Percentiles rank a stretch among this genome's conserved stretches.
Conservation (phyloP, 2,888 invertebrate genomes). For the Ennomos fuscantarius region DNA sequence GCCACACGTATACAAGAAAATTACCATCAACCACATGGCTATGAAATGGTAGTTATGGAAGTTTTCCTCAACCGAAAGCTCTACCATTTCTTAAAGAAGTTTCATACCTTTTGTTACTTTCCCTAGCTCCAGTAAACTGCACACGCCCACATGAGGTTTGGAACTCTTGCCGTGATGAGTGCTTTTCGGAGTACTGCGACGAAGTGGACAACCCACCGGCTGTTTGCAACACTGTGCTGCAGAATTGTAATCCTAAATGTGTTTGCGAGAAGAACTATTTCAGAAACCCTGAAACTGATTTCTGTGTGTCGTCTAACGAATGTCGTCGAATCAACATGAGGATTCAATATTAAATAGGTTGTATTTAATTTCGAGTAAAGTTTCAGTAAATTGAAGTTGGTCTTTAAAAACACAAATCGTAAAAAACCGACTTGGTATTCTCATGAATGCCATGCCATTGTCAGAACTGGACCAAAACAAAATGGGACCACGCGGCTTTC, state of each 20-base stretch:
- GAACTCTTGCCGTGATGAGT: slow-evolving; percentile 50
- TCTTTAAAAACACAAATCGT: too few species aligned
- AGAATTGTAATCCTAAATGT: slow-evolving; percentile 56
- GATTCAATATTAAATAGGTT: background rate
- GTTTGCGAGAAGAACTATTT: slow-evolving; percentile 48
- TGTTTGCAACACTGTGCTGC: slow-evolving; percentile 49
- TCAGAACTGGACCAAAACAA: too few species aligned
- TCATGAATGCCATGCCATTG: too few species aligned
- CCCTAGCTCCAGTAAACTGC: slow-evolving; percentile 52
- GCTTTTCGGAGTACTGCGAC: slow-evolving; percentile 50
- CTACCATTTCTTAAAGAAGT: too few species aligned
- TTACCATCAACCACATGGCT: too few species aligned
- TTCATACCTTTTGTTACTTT: slow-evolving; percentile 3
- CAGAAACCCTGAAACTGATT: slow-evolving; percentile 43
- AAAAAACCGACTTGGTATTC: too few species aligned
- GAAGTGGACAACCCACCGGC: slow-evolving; percentile 40
- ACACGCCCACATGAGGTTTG: slow-evolving; percentile 54
- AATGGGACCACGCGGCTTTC: too few species aligned
- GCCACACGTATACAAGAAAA: too few species aligned
- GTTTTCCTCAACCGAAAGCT: too few species aligned
- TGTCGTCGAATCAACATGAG: slow-evolving; percentile 42
- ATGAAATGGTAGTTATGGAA: too few species aligned
- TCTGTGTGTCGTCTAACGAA: slow-evolving; percentile 46
- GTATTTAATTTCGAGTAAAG: too few species aligned
- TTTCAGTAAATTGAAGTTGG: too few species aligned